Evolutionary conservation across 1,140 invertebrate genomes (phyloP).

Genomic region (Phymastichus coffea): DNA sequence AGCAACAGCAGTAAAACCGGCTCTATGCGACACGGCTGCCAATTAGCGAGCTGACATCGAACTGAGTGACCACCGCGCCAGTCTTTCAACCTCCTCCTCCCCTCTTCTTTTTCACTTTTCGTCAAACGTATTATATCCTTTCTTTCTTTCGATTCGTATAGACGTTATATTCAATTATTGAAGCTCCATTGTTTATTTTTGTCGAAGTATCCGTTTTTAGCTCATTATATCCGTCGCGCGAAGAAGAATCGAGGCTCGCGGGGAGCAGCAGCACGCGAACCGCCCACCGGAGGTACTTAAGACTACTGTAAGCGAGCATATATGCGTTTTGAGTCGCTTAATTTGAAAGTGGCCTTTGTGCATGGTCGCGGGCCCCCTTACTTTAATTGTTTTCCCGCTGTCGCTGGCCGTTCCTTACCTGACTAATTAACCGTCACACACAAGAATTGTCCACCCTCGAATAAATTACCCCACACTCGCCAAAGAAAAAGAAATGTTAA

Average conservation of each 20-base stretch:
- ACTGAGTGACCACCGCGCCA: constrained; percentile 48
- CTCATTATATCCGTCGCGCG: neutral
- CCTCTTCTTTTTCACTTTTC: constrained; percentile 23
- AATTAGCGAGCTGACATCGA: constrained; percentile 55
- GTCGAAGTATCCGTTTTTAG: too few relatives aligned
- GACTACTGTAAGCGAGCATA: too few relatives aligned
- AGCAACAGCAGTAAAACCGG: too few relatives aligned
- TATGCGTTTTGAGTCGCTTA: neutral
- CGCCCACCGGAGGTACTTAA: neutral
- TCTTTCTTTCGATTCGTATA: constrained; percentile 25
- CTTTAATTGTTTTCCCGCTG: constrained; percentile 23
- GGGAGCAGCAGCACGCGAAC: neutral
- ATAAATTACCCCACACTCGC: neutral
- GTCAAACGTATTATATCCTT: constrained; percentile 20
- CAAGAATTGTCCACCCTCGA: too few relatives aligned
- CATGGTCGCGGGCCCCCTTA: neutral
- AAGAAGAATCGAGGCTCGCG: too few relatives aligned
- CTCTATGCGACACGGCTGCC: constrained; percentile 54
- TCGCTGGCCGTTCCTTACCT: neutral
- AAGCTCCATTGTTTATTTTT: too few relatives aligned
- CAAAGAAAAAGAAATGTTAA: neutral
- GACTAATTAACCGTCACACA: neutral
- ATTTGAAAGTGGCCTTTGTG: too few relatives aligned
- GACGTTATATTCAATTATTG: too few relatives aligned
- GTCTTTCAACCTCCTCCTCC: too few relatives aligned